phyloP scores from a whole-genome alignment of 1,140 invertebrate genomes.

The Choristoneura fumiferana region DNA sequence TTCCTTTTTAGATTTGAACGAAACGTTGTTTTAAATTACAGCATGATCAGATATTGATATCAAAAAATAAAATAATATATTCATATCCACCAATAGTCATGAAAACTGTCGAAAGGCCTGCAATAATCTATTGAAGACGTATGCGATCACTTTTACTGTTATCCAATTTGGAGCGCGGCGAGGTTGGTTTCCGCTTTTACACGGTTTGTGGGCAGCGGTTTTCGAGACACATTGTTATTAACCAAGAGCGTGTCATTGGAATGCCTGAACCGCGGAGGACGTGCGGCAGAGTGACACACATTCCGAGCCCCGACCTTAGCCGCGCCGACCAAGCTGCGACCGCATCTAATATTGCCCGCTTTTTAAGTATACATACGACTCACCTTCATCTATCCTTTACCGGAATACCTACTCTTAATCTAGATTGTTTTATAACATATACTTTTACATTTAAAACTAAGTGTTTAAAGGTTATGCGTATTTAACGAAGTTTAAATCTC shows the following conservation, averaged over 20 bases:
- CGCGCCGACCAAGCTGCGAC: constrained; percentile 2
- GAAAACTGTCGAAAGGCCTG: constrained; percentile 47
- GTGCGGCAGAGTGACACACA: constrained; percentile 64
- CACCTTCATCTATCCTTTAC: constrained; percentile 9
- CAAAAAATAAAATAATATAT: constrained; percentile 51
- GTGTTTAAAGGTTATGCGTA: too few species aligned
- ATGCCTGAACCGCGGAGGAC: constrained; percentile 51
- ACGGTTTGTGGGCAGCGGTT: constrained; percentile 60
- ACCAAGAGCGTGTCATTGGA: constrained; percentile 61
- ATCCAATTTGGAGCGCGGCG: constrained; percentile 72
- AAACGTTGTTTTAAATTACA: neutral
- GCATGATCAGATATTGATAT: constrained; percentile 29
- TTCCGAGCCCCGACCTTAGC: constrained; percentile 40
- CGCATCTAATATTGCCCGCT: neutral
- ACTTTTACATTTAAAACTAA: too few species aligned
- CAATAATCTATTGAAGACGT: constrained; percentile 66
- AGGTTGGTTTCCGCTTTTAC: constrained; percentile 71
- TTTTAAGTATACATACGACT: too few species aligned
- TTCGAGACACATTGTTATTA: constrained; percentile 66
- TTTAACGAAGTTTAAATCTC: too few species aligned
- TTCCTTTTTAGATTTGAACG: neutral
- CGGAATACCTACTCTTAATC: too few species aligned
- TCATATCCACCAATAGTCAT: constrained; percentile 57
- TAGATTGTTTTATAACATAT: too few species aligned
- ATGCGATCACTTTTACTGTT: constrained; percentile 76